Evolutionary conservation across 2,888 invertebrate species (phyloP).

Genomic region (Pimpla rufipes): DNA sequence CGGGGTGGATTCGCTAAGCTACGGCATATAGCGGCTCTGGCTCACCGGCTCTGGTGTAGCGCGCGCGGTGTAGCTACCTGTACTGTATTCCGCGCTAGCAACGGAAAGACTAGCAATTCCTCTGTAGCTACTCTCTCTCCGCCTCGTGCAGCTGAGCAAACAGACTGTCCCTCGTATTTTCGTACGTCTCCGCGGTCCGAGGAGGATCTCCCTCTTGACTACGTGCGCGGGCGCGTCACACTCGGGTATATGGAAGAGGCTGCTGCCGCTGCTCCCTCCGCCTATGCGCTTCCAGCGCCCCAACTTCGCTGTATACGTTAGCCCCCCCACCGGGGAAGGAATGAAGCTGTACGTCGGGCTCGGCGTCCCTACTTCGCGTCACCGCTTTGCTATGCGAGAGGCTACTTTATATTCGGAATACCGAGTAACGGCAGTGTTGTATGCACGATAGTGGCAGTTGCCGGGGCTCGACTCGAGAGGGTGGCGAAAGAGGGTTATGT

Average conservation of each 20-base stretch:
- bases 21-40: constrained; percentile 11
- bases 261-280: constrained; percentile 49
- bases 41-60: constrained; percentile 22
- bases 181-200: constrained; percentile 66
- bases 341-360: constrained; percentile 22
- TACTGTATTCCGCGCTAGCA: constrained; percentile 35
- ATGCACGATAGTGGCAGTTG: constrained; percentile 62
- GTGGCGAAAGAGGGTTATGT: constrained; percentile 43
- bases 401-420: constrained; percentile 80
- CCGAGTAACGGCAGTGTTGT: constrained; percentile 70
- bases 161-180: constrained; percentile 72
- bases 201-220: constrained; percentile 51
- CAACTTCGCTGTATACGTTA: constrained; percentile 61
- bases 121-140: constrained; percentile 49
- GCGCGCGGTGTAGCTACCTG: constrained; percentile 25
- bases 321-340: constrained; percentile 7
- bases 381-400: constrained; percentile 54
- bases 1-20: constrained; percentile 47
- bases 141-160: constrained; percentile 72
- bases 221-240: constrained; percentile 55
- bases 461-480: constrained; percentile 40
- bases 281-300: constrained; percentile 46
- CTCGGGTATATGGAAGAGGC: constrained; percentile 57
- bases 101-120: constrained; percentile 64
- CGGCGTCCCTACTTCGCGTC: constrained; percentile 40